phyloP scores from a whole-genome alignment of 2,113 vertebrate genomes.

The Nesoenas mayeri region DNA sequence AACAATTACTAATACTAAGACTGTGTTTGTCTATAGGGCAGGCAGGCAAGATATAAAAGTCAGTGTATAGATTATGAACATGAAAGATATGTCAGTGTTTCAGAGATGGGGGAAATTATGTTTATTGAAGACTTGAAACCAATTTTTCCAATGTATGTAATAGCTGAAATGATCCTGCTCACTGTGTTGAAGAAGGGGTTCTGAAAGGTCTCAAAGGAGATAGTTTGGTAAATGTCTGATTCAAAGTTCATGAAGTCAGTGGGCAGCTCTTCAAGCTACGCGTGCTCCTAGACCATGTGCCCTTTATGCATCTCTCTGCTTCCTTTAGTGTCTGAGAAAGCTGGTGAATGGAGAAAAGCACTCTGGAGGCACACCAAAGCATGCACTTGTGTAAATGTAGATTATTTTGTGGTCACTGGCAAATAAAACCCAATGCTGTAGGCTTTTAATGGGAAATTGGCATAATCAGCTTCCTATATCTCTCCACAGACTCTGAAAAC shows the following conservation, averaged over 20 bases:
- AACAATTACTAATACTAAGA: conserved; percentile 21
- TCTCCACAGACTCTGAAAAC: neutral
- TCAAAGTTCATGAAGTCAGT: neutral
- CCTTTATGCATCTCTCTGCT: neutral
- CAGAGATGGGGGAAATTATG: neutral
- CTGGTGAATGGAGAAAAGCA: neutral
- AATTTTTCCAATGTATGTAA: neutral
- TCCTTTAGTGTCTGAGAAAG: neutral
- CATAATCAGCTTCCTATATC: neutral
- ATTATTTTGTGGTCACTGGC: neutral
- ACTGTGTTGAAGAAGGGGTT: neutral
- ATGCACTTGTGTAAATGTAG: neutral
- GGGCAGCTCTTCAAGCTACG: neutral
- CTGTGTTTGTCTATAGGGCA: neutral
- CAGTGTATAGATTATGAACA: neutral
- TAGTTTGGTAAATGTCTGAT: neutral
- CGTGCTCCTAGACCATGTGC: fast-evolving
- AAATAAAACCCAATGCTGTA: neutral
- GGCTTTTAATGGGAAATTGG: neutral
- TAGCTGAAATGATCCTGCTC: conserved; percentile 2
- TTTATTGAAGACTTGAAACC: conserved; percentile 25
- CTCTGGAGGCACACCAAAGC: neutral
- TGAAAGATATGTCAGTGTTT: conserved; percentile 13
- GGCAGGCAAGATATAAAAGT: neutral
- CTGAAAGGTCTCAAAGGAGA: neutral